Percentiles rank a stretch among this genome's conserved stretches.
phyloP scores from a whole-genome alignment of 2,113 vertebrate species.

The Ploceus nigricollis region DNA sequence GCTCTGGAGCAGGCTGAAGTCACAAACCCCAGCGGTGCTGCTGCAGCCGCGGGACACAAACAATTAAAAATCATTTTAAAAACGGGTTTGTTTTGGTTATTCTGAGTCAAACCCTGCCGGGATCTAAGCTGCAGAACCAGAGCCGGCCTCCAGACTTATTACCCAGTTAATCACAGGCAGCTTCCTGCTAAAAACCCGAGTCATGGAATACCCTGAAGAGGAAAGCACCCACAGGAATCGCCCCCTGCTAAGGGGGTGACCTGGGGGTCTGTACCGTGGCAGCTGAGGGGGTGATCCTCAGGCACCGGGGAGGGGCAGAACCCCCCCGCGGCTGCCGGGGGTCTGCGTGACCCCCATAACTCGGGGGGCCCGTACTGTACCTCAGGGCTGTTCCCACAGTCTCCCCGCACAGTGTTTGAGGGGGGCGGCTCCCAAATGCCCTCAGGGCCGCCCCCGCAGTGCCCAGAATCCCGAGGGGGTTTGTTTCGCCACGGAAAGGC shows the following conservation, averaged over 20 bases:
- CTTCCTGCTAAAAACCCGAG: background rate
- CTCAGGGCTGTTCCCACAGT: no score
- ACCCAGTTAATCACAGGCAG: background rate
- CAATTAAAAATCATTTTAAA: fast-evolving
- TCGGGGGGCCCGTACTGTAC: background rate
- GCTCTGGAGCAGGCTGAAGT: background rate
- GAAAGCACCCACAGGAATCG: background rate
- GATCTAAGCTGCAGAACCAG: background rate
- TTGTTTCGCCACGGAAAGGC: background rate
- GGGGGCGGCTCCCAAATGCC: background rate
- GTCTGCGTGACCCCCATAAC: fast-evolving
- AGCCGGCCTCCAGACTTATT: background rate
- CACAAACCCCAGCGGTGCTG: background rate
- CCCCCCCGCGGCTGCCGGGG: no score
- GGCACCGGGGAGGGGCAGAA: background rate
- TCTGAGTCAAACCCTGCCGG: background rate
- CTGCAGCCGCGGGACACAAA: background rate
- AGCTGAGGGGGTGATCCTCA: background rate
- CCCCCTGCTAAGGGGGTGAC: background rate
- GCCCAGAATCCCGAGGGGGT: background rate
- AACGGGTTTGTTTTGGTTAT: background rate
- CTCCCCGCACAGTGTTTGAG: no score
- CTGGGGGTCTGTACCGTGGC: background rate
- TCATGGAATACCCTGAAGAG: fast-evolving
- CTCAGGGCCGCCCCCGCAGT: background rate